Evolutionary conservation across 2,113 vertebrate genomes (phyloP).

Genomic region (Protomyctophum bolini): DNA sequence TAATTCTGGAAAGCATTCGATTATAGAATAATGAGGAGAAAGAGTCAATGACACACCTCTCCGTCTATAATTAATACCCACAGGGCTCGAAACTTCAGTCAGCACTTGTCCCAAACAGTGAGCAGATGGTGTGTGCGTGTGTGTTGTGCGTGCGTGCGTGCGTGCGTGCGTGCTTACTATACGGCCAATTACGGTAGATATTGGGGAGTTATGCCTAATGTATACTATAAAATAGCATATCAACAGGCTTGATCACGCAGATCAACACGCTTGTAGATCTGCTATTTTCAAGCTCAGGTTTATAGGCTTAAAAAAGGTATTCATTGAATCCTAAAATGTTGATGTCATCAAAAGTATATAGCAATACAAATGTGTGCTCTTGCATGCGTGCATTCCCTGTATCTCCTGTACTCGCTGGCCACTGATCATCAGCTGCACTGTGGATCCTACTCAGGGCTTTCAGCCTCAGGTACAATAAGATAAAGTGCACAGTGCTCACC

Average conservation of each 20-base stretch:
- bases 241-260: too few species aligned
- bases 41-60: background rate
- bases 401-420: too few species aligned
- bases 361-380: too few species aligned
- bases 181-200: too few species aligned
- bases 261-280: too few species aligned
- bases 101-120: background rate
- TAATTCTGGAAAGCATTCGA: constrained; percentile 15
- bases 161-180: background rate
- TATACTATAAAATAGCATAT: too few species aligned
- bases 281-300: too few species aligned
- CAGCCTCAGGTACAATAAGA: background rate
- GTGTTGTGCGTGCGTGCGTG: background rate
- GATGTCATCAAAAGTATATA: too few species aligned
- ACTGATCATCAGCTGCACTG: background rate
- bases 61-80: constrained; percentile 25
- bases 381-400: too few species aligned
- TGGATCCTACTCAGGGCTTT: background rate
- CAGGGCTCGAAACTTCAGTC: background rate
- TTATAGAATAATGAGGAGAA: constrained; percentile 17
- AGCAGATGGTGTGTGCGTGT: background rate
- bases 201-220: too few species aligned
- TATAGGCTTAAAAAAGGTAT: too few species aligned
- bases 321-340: too few species aligned
- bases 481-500: background rate